phyloP scores from a whole-genome alignment of 2,113 vertebrate species.

The Zapornia atra region DNA sequence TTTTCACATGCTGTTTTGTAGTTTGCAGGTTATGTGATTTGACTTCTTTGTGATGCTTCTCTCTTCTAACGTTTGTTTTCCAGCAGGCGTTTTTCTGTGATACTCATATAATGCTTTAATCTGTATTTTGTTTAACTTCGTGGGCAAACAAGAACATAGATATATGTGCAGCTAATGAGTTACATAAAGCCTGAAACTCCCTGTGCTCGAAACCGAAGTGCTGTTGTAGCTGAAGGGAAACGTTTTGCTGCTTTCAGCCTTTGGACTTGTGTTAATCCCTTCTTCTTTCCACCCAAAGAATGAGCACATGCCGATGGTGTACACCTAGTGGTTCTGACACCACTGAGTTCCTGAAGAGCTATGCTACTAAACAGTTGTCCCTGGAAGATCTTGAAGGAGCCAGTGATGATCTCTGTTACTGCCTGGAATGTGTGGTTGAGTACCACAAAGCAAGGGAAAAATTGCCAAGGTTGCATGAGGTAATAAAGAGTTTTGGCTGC shows the following conservation, averaged over 20 bases:
- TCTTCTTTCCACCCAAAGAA: slow-evolving; percentile 46
- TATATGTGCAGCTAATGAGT: not conserved
- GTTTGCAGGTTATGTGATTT: not conserved
- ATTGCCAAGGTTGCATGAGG: slow-evolving; percentile 77
- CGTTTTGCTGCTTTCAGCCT: not conserved
- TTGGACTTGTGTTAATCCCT: not conserved
- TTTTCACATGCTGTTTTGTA: not conserved
- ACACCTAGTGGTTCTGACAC: slow-evolving; percentile 64
- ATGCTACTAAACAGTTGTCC: slow-evolving; percentile 54
- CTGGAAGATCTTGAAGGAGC: slow-evolving; percentile 66
- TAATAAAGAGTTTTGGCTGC: slow-evolving; percentile 21
- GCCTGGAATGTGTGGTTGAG: slow-evolving; percentile 84
- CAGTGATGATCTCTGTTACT: slow-evolving; percentile 82
- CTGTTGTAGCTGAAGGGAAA: not conserved
- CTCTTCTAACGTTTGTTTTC: not conserved
- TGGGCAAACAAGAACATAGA: not conserved
- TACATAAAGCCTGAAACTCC: not conserved
- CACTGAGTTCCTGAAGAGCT: slow-evolving; percentile 68
- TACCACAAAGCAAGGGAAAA: slow-evolving; percentile 83
- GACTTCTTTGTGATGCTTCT: not conserved
- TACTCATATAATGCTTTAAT: not conserved
- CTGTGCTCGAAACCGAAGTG: not conserved
- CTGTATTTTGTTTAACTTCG: not conserved
- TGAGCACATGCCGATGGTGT: slow-evolving; percentile 89
- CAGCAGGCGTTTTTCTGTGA: not conserved